A percentile compares a stretch with the other conserved stretches of the same genome.
Evolutionary conservation across 2,797 vertebrate species (phyloP).

Genomic region (Xenentodon cancila): DNA sequence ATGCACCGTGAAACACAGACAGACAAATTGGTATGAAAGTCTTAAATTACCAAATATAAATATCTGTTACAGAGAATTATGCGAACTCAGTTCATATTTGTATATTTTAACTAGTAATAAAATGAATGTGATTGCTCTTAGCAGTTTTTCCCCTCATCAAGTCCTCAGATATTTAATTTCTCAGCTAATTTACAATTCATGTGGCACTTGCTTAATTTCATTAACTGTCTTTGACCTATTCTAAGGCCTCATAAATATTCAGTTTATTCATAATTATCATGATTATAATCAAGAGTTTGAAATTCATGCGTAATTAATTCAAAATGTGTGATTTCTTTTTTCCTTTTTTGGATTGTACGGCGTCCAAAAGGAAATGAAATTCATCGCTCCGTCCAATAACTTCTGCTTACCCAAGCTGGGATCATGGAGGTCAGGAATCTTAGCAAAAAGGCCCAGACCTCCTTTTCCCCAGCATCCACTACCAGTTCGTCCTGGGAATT

Average conservation of each 20-base stretch:
- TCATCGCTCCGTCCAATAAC: no score
- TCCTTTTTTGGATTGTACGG: slow-evolving; percentile 3
- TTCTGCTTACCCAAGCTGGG: no score
- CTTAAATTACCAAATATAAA: background rate
- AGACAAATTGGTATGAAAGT: background rate
- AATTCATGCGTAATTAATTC: slow-evolving; percentile 62
- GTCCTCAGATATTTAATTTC: slow-evolving; percentile 32
- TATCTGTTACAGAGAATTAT: background rate
- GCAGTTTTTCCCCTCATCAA: background rate
- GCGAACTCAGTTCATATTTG: background rate
- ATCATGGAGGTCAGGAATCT: no score
- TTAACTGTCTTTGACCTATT: slow-evolving; percentile 39
- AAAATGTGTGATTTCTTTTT: slow-evolving; percentile 30
- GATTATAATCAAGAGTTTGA: slow-evolving; percentile 70
- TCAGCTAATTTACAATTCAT: slow-evolving; percentile 48
- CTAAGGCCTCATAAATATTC: slow-evolving; percentile 65
- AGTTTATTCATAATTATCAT: slow-evolving; percentile 62
- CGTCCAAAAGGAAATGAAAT: no score
- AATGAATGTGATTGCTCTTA: slow-evolving; percentile 6
- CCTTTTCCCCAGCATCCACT: no score
- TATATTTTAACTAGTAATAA: background rate
- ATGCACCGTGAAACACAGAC: background rate
- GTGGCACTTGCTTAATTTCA: slow-evolving; percentile 22
- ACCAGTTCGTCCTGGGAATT: no score
- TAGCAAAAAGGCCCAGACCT: no score